Evolutionary conservation across 2,113 vertebrate genomes (phyloP), one percentile per base, ranked within the genome.

Genomic region (Orthonyx spaldingii): DNA sequence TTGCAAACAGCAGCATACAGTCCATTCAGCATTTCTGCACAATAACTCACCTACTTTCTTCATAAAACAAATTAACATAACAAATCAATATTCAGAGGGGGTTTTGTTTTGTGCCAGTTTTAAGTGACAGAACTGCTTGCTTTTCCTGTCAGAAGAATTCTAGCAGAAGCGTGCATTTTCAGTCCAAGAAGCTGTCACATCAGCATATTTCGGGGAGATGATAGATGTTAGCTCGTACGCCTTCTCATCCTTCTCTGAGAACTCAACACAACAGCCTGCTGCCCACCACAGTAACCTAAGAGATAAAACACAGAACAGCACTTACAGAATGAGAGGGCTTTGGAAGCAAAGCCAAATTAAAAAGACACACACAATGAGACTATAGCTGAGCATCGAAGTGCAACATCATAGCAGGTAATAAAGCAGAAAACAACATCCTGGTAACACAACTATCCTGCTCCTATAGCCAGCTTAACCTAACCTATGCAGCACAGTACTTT

Each of bases 111-210:
- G 46, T 53, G 37, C 71, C 69, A 33, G 47, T 53, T 87, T 93
- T 76, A 87, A 82, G 49, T 47, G 28, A 83, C 49, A 60, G 76
- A 88, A 75, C 33, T 50, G 50, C 53, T 95, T 68, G 70, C 82
- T 92, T 93, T 79, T 79, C 68, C 63, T 79, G 33, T 77, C 71
- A 88, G 46, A 87, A 91, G 59, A 53, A 50, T 83, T 93, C 39
- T 61, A 79, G 28, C 79, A 92, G 74, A 91, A 96, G 59, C 1
- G 0, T 66, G 30, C 32, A 30, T 69, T 94, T 84, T 69, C 78
- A 86, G 63, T 57, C 60, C 84, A 93, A 83, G 75, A 94, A 94
- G 59, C 70, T 79, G 79, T 93, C 82, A 93, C 59, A 57, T 85
- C 87, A 91, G 50, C 57, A 47, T 71, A 87, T 91, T 96, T 95